Conservation (phyloP, 2,888 invertebrate genomes). For the Junonia oenone region DNA sequence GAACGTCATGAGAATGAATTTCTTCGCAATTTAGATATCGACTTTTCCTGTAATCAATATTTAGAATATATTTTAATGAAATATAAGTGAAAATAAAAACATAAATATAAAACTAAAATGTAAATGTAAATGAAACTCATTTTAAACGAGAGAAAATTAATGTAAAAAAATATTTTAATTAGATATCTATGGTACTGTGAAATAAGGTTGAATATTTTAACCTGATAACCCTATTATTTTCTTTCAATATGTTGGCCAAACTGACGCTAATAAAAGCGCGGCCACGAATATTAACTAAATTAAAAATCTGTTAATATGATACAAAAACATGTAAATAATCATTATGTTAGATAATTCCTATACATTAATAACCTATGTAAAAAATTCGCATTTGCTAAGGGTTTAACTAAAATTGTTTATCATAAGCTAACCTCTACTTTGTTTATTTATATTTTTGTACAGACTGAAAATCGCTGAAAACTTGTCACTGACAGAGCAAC, state of each 20-base stretch:
- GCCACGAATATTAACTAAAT: neutral
- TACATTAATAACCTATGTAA: neutral
- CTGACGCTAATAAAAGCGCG: neutral
- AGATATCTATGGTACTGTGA: no score
- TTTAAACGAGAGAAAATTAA: no score
- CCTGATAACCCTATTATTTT: neutral
- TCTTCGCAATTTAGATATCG: no score
- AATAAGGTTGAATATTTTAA: neutral
- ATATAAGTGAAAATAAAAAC: no score
- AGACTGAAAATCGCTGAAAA: neutral
- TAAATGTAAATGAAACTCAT: no score
- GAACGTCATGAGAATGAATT: no score
- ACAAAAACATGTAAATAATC: neutral
- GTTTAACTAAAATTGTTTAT: neutral
- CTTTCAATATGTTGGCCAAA: neutral
- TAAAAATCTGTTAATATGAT: neutral
- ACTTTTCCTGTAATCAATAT: no score
- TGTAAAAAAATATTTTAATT: no score
- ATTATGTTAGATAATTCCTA: neutral
- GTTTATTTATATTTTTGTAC: constrained; percentile 11
- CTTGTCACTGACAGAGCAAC: neutral
- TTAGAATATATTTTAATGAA: no score
- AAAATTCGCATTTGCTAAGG: neutral
- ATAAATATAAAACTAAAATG: no score
- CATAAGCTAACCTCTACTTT: constrained; percentile 9